phyloP scores from a whole-genome alignment of 1,140 invertebrate species.

The Papilio polyxenes region DNA sequence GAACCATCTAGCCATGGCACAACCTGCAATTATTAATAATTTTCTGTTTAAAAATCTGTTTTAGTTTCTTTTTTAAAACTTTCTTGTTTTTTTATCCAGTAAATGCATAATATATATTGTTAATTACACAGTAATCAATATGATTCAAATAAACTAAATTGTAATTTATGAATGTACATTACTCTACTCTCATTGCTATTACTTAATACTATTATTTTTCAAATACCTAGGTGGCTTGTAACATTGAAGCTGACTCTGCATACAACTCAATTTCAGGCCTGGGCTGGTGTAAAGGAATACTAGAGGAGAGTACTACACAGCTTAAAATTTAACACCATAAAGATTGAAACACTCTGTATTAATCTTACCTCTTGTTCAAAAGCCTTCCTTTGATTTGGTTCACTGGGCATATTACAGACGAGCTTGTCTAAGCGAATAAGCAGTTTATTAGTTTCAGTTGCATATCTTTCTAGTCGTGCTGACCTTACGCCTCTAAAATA shows the following conservation, averaged over 20 bases:
- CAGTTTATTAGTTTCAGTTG: conserved; percentile 97
- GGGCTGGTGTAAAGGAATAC: too few relatives aligned
- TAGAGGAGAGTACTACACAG: too few relatives aligned
- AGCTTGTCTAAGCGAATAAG: conserved; percentile 96
- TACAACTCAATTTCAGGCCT: too few relatives aligned
- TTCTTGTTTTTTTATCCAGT: too few relatives aligned
- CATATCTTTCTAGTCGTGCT: conserved; percentile 89
- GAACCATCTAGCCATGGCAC: conserved; percentile 97
- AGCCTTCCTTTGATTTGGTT: conserved; percentile 92
- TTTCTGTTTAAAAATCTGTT: not conserved
- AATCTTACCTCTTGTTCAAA: conserved; percentile 82
- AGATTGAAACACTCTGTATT: too few relatives aligned
- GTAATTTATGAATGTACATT: not conserved
- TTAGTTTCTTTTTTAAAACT: not conserved
- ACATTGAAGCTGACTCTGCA: too few relatives aligned
- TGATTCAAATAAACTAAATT: not conserved
- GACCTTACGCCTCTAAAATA: conserved; percentile 88
- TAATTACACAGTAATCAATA: not conserved
- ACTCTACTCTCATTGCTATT: not conserved
- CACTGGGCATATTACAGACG: conserved; percentile 89
- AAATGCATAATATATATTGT: too few relatives aligned
- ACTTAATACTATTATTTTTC: not conserved
- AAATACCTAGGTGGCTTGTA: too few relatives aligned
- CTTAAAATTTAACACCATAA: too few relatives aligned
- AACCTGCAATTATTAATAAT: conserved; percentile 77